These are phyloP conservation scores for Aphis craccivora DNA, from an alignment of 1,140 invertebrate species.

Conservation along the genomic window DNA sequence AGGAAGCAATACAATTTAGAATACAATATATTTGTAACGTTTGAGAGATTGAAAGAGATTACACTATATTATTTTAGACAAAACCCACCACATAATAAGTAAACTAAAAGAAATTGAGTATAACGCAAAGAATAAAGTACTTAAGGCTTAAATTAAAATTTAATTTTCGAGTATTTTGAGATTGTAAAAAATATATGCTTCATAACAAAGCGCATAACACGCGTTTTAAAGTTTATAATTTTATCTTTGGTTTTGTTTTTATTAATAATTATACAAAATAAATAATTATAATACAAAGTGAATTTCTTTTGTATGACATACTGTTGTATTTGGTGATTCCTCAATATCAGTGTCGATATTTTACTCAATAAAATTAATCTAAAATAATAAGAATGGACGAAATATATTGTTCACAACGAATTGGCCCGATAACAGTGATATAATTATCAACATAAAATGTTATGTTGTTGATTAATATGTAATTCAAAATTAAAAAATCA, in stretches of 20 bases:
- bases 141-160: neutral
- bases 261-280: neutral
- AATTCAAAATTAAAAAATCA: neutral
- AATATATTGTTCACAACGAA: neutral
- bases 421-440: neutral
- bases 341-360: neutral
- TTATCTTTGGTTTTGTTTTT: neutral
- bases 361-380: too few relatives aligned
- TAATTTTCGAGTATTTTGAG: neutral
- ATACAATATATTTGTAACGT: neutral
- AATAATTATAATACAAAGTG: too few relatives aligned
- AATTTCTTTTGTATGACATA: neutral
- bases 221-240: neutral
- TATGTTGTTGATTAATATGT: neutral
- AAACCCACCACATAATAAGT: neutral
- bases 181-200: neutral
- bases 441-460: neutral
- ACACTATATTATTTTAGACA: neutral
- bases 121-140: neutral
- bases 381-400: too few relatives aligned
- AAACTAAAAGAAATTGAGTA: slow-evolving; percentile 14
- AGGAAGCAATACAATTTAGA: neutral
- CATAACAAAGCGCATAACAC: neutral
- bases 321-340: neutral
- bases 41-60: neutral